Conservation (phyloP, 2,888 invertebrate species). For the Erebia aethiops region DNA sequence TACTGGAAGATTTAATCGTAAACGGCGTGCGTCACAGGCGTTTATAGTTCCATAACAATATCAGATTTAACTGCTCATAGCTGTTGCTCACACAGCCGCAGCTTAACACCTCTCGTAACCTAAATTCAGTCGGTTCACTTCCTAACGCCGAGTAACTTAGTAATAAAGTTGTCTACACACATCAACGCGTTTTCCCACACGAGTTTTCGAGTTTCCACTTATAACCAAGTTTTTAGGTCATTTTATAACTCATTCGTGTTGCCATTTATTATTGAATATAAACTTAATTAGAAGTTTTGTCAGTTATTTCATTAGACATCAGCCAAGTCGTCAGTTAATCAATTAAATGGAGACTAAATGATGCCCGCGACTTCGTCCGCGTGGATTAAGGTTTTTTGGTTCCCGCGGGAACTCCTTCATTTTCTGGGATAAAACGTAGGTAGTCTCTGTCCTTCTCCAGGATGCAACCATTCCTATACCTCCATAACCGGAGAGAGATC, state of each 20-base stretch:
- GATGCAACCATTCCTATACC: no score
- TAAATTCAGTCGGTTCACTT: slow-evolving; percentile 20
- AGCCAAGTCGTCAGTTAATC: no score
- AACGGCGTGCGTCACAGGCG: not conserved
- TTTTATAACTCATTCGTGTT: not conserved
- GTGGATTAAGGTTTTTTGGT: no score
- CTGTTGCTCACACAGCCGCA: slow-evolving; percentile 1
- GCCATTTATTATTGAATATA: no score
- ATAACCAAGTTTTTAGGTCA: not conserved
- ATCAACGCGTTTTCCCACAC: slow-evolving; percentile 9
- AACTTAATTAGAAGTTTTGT: no score
- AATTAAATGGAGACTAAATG: no score
- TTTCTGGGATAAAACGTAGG: no score
- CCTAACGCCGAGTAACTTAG: slow-evolving; percentile 18
- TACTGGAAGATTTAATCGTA: not conserved
- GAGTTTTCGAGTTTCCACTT: not conserved
- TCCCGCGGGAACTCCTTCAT: no score
- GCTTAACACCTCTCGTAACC: slow-evolving; percentile 21
- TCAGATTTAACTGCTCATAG: slow-evolving; percentile 11
- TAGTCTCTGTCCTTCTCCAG: no score
- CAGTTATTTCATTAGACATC: no score
- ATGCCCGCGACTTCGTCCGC: no score
- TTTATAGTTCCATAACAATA: slow-evolving; percentile 15
- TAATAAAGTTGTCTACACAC: slow-evolving; percentile 22
- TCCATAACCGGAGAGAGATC: no score